A percentile compares a stretch with the other conserved stretches of the same genome.
Evolutionary conservation across 2,888 invertebrate species (phyloP).

Genomic region (Horisme vitalbata): DNA sequence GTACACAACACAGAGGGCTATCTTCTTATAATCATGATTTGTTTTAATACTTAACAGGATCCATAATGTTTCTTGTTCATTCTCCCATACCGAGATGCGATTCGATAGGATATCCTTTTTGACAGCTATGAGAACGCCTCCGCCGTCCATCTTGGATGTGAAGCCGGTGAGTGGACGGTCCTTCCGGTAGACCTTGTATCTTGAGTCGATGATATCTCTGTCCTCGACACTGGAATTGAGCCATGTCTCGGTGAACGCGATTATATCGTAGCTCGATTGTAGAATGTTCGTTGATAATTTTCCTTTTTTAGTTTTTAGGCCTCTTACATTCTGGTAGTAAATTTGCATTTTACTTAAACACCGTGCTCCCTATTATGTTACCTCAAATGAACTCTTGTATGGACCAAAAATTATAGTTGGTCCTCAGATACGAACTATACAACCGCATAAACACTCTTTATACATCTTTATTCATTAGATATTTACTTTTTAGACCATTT

Average conservation of each 20-base stretch:
- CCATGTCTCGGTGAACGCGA: slow-evolving; percentile 5
- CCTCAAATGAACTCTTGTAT: too few species aligned
- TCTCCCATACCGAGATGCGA: neutral
- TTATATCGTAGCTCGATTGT: neutral
- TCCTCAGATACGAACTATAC: too few species aligned
- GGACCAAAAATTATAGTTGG: too few species aligned
- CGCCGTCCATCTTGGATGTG: neutral
- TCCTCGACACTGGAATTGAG: neutral
- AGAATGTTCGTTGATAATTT: neutral
- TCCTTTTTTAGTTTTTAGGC: neutral
- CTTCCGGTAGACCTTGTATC: neutral
- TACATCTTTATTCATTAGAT: too few species aligned
- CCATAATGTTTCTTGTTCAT: neutral
- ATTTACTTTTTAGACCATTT: too few species aligned
- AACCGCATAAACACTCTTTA: too few species aligned
- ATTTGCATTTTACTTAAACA: too few species aligned
- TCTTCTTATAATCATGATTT: neutral
- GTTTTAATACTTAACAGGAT: neutral
- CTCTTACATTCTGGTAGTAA: slow-evolving; percentile 7
- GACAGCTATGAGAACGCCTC: neutral
- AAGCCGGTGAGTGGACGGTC: neutral
- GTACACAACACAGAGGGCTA: slow-evolving; percentile 1
- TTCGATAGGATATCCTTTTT: neutral
- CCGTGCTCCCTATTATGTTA: too few species aligned
- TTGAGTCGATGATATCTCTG: slow-evolving; percentile 1